Percentiles rank a stretch among this genome's conserved stretches.
These are phyloP conservation scores for Acrocephalus kingi DNA, from an alignment of 2,113 vertebrate genomes.

Conservation along the genomic window DNA sequence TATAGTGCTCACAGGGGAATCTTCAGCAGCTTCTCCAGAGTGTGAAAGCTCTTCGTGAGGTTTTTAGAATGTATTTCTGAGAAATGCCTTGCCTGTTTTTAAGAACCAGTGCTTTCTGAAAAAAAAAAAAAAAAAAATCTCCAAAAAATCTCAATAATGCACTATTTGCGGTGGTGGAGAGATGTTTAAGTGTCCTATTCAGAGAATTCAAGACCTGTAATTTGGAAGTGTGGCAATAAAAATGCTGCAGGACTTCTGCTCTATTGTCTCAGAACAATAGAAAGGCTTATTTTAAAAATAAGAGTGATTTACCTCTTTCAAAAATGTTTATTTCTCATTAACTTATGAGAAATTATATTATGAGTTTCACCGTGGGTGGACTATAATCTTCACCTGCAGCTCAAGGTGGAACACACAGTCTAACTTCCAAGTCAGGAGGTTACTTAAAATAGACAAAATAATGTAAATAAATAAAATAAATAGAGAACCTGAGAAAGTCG, in stretches of 20 bases:
- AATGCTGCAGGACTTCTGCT: not conserved
- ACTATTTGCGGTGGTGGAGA: not conserved
- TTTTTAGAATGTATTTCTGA: not conserved
- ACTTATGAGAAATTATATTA: not conserved
- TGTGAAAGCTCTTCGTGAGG: not conserved
- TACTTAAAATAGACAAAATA: not conserved
- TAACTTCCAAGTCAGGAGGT: accelerated
- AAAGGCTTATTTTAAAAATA: not conserved
- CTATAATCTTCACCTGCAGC: not conserved
- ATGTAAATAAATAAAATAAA: not conserved
- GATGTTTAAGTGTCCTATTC: not conserved
- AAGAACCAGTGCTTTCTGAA: not conserved
- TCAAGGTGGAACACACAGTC: not conserved
- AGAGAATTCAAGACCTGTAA: not conserved
- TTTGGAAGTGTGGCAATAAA: not conserved
- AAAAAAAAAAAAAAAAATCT: not conserved
- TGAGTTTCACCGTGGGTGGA: accelerated
- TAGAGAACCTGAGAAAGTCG: not conserved
- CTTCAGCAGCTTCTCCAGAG: not conserved
- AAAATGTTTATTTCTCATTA: not conserved
- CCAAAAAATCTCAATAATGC: not conserved
- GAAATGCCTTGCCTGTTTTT: not conserved
- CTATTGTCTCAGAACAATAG: not conserved
- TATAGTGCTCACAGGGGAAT: not conserved
- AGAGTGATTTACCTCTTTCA: not conserved